Percentiles rank a stretch among this genome's conserved stretches.
These are phyloP conservation scores for Callinectes sapidus DNA, from an alignment of 2,888 invertebrate species.

Conservation along the genomic window DNA sequence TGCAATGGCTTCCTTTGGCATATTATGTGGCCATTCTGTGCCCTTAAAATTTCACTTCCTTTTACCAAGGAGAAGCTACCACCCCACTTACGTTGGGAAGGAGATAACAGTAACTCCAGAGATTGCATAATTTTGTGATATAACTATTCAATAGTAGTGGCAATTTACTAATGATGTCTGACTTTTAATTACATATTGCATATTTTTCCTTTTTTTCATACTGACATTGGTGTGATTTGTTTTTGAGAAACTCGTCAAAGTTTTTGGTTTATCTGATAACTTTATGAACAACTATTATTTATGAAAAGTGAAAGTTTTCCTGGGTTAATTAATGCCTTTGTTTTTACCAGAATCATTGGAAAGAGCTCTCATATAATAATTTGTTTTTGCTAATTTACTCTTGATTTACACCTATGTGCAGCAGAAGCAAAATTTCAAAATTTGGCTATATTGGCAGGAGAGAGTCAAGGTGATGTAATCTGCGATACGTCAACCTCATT, in stretches of 20 bases:
- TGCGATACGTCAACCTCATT: constrained; percentile 56
- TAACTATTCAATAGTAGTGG: background rate
- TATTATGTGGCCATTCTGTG: background rate
- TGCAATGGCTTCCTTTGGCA: background rate
- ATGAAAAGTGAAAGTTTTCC: constrained; percentile 24
- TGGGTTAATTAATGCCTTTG: constrained; percentile 44
- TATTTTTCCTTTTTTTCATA: background rate
- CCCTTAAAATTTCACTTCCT: background rate
- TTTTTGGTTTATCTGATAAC: background rate
- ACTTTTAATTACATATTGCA: background rate
- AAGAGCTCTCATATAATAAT: constrained; percentile 31
- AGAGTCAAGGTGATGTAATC: constrained; percentile 46
- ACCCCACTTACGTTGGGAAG: constrained; percentile 7
- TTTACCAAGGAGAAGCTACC: background rate
- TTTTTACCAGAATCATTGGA: constrained; percentile 36
- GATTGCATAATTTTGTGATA: background rate
- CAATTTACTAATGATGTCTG: background rate
- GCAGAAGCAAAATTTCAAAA: constrained; percentile 46
- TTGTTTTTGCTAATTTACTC: constrained; percentile 38
- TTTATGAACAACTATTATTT: background rate
- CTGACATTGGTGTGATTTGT: constrained; percentile 11
- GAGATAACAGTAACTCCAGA: background rate
- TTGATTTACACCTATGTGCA: constrained; percentile 50
- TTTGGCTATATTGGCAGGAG: constrained; percentile 53
- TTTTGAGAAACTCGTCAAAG: background rate